Evolutionary conservation across 1,140 invertebrate species (phyloP).

Genomic region (Archivesica marissinica): DNA sequence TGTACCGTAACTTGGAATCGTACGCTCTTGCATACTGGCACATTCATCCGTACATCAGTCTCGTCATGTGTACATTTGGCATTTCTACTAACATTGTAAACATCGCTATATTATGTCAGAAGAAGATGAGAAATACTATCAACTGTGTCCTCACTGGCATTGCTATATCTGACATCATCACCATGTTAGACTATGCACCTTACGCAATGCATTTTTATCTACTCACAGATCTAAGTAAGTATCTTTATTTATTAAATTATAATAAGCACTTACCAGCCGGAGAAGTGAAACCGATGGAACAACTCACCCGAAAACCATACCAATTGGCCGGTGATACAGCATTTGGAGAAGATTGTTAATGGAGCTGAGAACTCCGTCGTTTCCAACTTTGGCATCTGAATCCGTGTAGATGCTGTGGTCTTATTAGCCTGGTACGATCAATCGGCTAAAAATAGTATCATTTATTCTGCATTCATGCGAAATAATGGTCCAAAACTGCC

Average conservation of each 20-base stretch:
- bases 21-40: slow-evolving; percentile 80
- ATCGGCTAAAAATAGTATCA: no score
- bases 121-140: slow-evolving; percentile 92
- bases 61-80: slow-evolving; percentile 93
- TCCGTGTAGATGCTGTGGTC: no score
- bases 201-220: slow-evolving; percentile 88
- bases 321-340: no score
- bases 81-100: slow-evolving; percentile 94
- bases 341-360: no score
- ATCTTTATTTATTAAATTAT: not conserved
- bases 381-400: no score
- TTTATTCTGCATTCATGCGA: no score
- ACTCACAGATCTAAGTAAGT: slow-evolving; percentile 48
- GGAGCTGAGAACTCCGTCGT: no score
- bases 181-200: slow-evolving; percentile 94
- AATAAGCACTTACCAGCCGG: no score
- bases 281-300: no score
- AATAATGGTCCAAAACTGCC: no score
- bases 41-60: slow-evolving; percentile 89
- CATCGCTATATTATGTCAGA: slow-evolving; percentile 93
- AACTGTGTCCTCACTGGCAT: slow-evolving; percentile 93
- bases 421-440: no score
- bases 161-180: slow-evolving; percentile 92
- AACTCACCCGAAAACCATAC: no score
- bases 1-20: slow-evolving; percentile 19